Percentiles rank a stretch among this genome's conserved stretches.
Evolutionary conservation across 1,140 invertebrate species (phyloP).

Genomic region (Tyrophagus putrescentiae): DNA sequence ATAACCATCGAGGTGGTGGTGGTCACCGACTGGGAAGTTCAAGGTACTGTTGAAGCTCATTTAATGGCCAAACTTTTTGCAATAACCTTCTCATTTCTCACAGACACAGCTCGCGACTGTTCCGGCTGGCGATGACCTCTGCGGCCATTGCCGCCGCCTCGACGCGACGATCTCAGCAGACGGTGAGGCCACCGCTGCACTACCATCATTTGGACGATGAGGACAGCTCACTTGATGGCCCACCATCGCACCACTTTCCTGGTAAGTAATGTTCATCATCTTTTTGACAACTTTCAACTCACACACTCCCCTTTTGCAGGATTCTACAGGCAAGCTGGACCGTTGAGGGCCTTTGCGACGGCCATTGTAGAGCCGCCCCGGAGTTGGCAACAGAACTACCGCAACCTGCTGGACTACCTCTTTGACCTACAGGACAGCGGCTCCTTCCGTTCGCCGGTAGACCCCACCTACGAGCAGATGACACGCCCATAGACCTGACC

Average conservation of each 20-base stretch:
- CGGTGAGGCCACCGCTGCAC: too few relatives aligned
- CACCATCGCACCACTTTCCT: too few relatives aligned
- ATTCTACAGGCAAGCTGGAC: too few relatives aligned
- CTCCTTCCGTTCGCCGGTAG: constrained; percentile 54
- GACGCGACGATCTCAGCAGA: too few relatives aligned
- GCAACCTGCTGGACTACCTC: constrained; percentile 48
- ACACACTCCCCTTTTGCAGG: too few relatives aligned
- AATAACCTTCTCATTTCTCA: neutral
- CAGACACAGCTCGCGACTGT: neutral
- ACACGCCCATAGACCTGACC: constrained; percentile 50
- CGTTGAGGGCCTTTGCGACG: too few relatives aligned
- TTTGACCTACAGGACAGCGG: constrained; percentile 60
- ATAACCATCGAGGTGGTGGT: neutral
- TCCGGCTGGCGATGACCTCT: neutral
- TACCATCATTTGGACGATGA: too few relatives aligned
- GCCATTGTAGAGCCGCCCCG: constrained; percentile 23
- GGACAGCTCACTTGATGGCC: too few relatives aligned
- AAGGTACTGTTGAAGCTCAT: neutral
- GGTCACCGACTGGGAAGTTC: too few relatives aligned
- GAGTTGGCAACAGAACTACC: constrained; percentile 47
- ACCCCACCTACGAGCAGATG: constrained; percentile 38
- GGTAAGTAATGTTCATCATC: too few relatives aligned
- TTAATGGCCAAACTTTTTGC: neutral
- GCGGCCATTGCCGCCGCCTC: too few relatives aligned
- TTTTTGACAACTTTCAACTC: too few relatives aligned